Evolutionary conservation across 64 coral and sea anemone species (phyloP), one percentile per base, ranked within the genome.

Genomic region (Montipora sp.): DNA sequence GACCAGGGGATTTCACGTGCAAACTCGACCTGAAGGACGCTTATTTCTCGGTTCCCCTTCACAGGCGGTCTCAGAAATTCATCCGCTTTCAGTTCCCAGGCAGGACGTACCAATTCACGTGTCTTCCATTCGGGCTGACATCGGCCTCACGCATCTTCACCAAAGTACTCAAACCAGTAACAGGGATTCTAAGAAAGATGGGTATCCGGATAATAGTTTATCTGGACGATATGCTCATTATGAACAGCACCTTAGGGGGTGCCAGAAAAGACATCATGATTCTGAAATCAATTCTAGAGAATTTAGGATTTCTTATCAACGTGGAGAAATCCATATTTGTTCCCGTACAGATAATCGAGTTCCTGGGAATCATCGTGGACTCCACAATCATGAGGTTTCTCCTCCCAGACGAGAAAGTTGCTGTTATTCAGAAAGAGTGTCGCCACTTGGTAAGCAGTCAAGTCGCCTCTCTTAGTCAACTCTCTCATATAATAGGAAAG

Each of bases 401-500:
- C 36, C 76, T 90, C 47, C 88, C 88, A 48, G 74, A 43, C 2
- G 36, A 50, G n/a, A 90, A 90, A 21, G 74, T 80, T 15, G 57
- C 21, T n/a, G 5, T 21, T 5, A 77, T 79, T 36, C n/a, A 59
- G 51, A 65, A 7, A 58, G 71, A 48, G 14, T 90, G 57, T 69
- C 9, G 24, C 22, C 53, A 43, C 12, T 14, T 90, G 10, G 47
- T 79, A 68, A 67, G 57, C 47, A 61, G 36, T 0, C 51, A 43
- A 18, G 74, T 77, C 2, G 57, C 74, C 18, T 90, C 75, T 44
- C 16, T 61, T 9, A 59, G 51, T 20, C 51, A 80, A 77, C 88
- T 90, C 13, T 90, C 87, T 7, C 88, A 90, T 3, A 47, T 90
- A 18, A 80, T 80, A 78, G 51, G 88, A 8, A 90, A 90, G 76